Base-by-base conservation (phyloP, 2,888 invertebrate genomes). In the Zootermopsis nevadensis region DNA sequence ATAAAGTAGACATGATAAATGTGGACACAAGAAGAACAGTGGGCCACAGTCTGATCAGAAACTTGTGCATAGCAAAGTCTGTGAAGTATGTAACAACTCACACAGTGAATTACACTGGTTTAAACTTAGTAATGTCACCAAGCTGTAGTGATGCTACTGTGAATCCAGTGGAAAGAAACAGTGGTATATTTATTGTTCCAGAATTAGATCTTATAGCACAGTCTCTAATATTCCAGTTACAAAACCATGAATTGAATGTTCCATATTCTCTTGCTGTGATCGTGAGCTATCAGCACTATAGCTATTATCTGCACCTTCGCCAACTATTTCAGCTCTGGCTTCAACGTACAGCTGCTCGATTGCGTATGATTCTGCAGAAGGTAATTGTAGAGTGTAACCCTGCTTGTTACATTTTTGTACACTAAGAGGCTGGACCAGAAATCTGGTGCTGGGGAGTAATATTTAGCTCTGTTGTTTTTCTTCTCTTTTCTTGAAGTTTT, bases 81-180 rank as follows among this genome's bases (percentile, higher is more conserved):
- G 82, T 86, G 33, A 86, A 86, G 35, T 86, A 86, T 85, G 84
- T 86, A 1, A 86, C 86, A 19, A 80, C 83, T 79, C 86, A 86
- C 77, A 85, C 86, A 30, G 86, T 86, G 2, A 86, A 85, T 80
- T 86, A 85, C 38, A 80, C 83, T 53, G 82, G 84, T 67, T 82
- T 30, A 69, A 66, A 33, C 12, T 60, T 31, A 12, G 66, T 35
- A n/a, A 8, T 33, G 19, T 48, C 81, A 42, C 74, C 38, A 35
- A 48, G 74, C n/a, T 48, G 53, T 19, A 53, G 55, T 30, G 53
- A 42, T 0, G 0, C 38, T 35, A 31, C 27, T 1, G 48, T 7
- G 19, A 19, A 30, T 31, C 53, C 48, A 77, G 69, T 31, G 53
- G 83, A 86, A 60, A 77, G 81, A 48, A 84, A 66, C 22, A 84